Percentiles rank a stretch among this genome's conserved stretches.
phyloP scores from a whole-genome alignment of 2,113 vertebrate genomes.

The Lampris megalopsis region DNA sequence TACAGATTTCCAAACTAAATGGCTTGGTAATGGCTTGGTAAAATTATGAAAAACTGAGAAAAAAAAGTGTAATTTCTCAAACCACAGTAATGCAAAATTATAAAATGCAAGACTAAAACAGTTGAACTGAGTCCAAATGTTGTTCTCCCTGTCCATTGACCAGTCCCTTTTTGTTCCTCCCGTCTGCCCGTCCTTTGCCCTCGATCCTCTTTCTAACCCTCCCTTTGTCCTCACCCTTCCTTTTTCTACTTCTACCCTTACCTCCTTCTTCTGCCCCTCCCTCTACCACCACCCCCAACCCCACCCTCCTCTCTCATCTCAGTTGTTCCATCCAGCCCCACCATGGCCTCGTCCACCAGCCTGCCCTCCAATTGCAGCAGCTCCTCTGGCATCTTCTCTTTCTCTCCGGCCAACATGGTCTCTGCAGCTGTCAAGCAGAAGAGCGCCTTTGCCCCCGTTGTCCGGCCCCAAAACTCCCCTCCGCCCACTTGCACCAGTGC shows the following conservation, averaged over 20 bases:
- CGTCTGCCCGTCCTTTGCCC: constrained; percentile 76
- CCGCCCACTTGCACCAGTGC: constrained; percentile 96
- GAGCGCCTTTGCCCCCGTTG: constrained; percentile 96
- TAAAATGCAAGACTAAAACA: too few relatives aligned
- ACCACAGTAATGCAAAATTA: too few relatives aligned
- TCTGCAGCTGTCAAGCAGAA: constrained; percentile 96
- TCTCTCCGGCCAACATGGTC: constrained; percentile 99
- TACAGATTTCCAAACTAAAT: constrained; percentile 48
- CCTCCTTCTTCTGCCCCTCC: constrained; percentile 36
- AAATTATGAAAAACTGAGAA: constrained; percentile 20
- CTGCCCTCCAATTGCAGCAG: constrained; percentile 97
- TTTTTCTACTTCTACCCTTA: constrained; percentile 36
- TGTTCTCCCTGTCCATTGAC: constrained; percentile 76
- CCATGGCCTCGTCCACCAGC: constrained; percentile 95
- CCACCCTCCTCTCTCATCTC: constrained; percentile 59
- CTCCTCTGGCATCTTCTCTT: constrained; percentile 97
- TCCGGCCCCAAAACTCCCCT: constrained; percentile 95
- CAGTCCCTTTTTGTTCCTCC: constrained; percentile 81
- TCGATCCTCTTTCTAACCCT: constrained; percentile 78
- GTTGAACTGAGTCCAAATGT: constrained; percentile 68
- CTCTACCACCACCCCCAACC: constrained; percentile 43
- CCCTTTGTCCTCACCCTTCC: constrained; percentile 45
- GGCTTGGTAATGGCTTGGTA: constrained; percentile 22
- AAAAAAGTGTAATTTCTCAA: too few relatives aligned
- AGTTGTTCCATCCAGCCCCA: constrained; percentile 96